Base-by-base conservation (phyloP, 2,797 vertebrate genomes). In the Coendou prehensilis region DNA sequence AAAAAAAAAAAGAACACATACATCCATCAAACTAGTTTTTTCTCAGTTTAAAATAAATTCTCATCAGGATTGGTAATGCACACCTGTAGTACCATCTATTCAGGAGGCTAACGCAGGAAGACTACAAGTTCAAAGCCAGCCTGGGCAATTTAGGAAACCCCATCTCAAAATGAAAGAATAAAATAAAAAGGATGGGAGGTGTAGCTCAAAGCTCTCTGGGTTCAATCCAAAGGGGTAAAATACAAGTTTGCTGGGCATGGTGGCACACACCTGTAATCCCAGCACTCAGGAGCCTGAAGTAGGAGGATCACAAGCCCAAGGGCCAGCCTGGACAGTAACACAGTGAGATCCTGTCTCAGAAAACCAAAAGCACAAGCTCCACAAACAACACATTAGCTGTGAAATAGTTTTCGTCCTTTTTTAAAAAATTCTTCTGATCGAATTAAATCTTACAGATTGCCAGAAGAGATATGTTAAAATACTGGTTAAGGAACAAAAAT, bases 31-130 rank as follows among this genome's bases (percentile, higher is more conserved):
- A 97, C 56, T 64, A 22, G 20, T 23, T 61, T 91, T 85, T 95
- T 96, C 59, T 93, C 91, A 97, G 85, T 94, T 80, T 13, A 3
- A 85, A 97, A 93, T 78, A 98, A 98, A 95, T 97, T 98, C 96
- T 67, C 92, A 69, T n/a, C 17, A 18, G 17, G 2, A 37, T 8
- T 23, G 71, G 8, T 73, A 73, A 22, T 73, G 71, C 20, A 41
- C 23, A 4, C 37, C 37, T 73, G 18, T 45, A 73, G 23, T 23
- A 73, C 37, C 37, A 73, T 41, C 37, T 73, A 45, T 45, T 45
- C 71, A 73, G 41, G 20, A 45, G 71, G 9, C 41, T 73, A 9
- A 73, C 6, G 17, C 33, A 73, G 17, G 9, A 73, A 45, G n/a
- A 69, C n/a, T 37, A 9, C n/a, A 69, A 69, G 2, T 69, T 37